phyloP scores from a whole-genome alignment of 2,888 invertebrate genomes.

The Linyphia triangularis region DNA sequence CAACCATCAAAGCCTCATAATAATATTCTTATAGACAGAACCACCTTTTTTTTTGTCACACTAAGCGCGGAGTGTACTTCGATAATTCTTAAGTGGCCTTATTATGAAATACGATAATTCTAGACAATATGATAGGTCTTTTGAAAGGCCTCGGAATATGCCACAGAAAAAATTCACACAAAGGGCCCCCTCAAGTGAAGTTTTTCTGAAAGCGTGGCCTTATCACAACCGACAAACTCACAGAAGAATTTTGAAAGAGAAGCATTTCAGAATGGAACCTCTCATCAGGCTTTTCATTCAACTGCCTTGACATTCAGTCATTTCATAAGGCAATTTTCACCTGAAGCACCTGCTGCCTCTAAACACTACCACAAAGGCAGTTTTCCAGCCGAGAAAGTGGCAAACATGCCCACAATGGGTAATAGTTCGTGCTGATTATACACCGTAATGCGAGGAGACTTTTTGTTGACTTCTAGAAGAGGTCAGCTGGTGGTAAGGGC shows the following conservation, averaged over 20 bases:
- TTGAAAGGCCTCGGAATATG: neutral
- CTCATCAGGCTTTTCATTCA: slow-evolving; percentile 34
- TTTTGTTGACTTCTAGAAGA: slow-evolving; percentile 24
- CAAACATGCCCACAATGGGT: slow-evolving; percentile 34
- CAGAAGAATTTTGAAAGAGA: neutral
- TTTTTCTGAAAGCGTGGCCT: neutral
- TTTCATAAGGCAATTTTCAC: slow-evolving; percentile 36
- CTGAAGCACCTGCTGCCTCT: neutral
- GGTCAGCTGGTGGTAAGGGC: neutral
- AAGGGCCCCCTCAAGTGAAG: neutral
- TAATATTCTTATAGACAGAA: neutral
- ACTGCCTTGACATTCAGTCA: slow-evolving; percentile 36
- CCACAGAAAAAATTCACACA: neutral
- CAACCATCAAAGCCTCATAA: neutral
- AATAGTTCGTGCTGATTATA: slow-evolving; percentile 43
- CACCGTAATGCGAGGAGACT: neutral
- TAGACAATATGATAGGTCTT: neutral
- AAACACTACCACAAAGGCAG: neutral
- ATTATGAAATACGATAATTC: neutral
- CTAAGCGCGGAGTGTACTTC: neutral
- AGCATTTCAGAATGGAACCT: slow-evolving; percentile 1
- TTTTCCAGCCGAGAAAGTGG: slow-evolving; percentile 15
- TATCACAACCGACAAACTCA: neutral
- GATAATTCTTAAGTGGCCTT: neutral
- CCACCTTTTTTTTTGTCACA: neutral